These are phyloP conservation scores for Neocloeon triangulifer DNA, from an alignment of 1,140 invertebrate genomes.

Conservation along the genomic window DNA sequence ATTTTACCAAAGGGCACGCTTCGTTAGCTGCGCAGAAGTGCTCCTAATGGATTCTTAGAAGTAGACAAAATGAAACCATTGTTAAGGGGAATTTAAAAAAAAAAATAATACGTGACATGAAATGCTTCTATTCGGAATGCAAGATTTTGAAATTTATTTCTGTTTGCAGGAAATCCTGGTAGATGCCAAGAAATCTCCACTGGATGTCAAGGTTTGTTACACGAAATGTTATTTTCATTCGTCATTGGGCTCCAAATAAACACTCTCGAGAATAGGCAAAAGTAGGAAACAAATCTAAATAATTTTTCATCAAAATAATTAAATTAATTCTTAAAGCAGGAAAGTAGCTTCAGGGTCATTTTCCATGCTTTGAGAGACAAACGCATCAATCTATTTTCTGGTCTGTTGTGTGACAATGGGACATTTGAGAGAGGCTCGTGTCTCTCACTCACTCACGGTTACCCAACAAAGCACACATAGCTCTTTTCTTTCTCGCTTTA, in stretches of 20 bases:
- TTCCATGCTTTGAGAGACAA: neutral
- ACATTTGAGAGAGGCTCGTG: no score
- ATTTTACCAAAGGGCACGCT: no score
- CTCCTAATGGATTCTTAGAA: no score
- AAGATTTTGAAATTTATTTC: no score
- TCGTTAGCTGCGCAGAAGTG: no score
- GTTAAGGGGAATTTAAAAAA: no score
- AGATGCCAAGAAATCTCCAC: slow-evolving; percentile 60
- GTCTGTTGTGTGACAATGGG: neutral
- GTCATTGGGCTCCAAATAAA: neutral
- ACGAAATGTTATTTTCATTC: neutral
- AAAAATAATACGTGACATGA: no score
- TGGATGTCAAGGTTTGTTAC: slow-evolving; percentile 56
- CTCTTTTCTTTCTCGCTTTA: no score
- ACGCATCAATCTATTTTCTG: neutral
- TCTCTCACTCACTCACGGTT: no score
- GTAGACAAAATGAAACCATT: no score
- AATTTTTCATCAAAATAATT: neutral
- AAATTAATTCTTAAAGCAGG: neutral
- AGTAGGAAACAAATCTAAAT: neutral
- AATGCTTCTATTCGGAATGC: no score
- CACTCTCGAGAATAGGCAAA: neutral
- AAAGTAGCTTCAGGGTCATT: neutral
- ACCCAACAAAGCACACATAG: no score
- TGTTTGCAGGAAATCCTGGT: slow-evolving; percentile 41